Evolutionary conservation across 1,140 invertebrate species (phyloP).

Genomic region (Lutraria rhynchaena): DNA sequence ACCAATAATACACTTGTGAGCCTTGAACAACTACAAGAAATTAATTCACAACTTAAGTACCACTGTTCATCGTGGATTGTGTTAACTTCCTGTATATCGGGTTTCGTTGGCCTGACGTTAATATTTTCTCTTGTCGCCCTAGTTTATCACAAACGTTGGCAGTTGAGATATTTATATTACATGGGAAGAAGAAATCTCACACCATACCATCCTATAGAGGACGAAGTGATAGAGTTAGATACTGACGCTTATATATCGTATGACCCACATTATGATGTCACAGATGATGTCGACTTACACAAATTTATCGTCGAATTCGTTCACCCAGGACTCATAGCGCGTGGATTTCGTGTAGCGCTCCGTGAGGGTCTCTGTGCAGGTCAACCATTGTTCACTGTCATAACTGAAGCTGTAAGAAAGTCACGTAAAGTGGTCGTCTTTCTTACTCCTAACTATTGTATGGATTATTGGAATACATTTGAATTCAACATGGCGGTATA

Average conservation of each 20-base stretch:
- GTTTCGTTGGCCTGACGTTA: slow-evolving; percentile 2
- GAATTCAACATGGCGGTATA: slow-evolving; percentile 48
- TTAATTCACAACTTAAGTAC: background rate
- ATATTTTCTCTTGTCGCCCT: slow-evolving; percentile 1
- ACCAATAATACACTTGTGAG: background rate
- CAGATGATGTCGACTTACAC: slow-evolving; percentile 6
- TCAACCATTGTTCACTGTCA: slow-evolving; percentile 1
- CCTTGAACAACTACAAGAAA: background rate
- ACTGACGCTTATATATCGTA: slow-evolving; percentile 45
- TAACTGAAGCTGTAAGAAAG: background rate
- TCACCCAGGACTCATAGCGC: background rate
- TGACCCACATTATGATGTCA: slow-evolving; percentile 11
- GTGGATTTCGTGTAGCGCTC: background rate
- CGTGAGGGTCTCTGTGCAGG: background rate
- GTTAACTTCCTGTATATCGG: slow-evolving; percentile 6
- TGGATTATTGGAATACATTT: slow-evolving; percentile 31
- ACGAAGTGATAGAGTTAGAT: background rate
- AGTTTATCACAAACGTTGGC: slow-evolving; percentile 28
- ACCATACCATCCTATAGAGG: slow-evolving; percentile 18
- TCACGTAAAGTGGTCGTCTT: slow-evolving; percentile 19
- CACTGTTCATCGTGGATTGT: slow-evolving; percentile 18
- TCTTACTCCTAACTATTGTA: slow-evolving; percentile 6
- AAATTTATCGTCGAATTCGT: background rate
- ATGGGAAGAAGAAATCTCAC: slow-evolving; percentile 18
- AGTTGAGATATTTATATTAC: slow-evolving; percentile 23